A percentile compares a stretch with the other conserved stretches of the same genome.
These are phyloP conservation scores for Cherax quadricarinatus DNA, from an alignment of 1,140 invertebrate species.

Conservation along the genomic window DNA sequence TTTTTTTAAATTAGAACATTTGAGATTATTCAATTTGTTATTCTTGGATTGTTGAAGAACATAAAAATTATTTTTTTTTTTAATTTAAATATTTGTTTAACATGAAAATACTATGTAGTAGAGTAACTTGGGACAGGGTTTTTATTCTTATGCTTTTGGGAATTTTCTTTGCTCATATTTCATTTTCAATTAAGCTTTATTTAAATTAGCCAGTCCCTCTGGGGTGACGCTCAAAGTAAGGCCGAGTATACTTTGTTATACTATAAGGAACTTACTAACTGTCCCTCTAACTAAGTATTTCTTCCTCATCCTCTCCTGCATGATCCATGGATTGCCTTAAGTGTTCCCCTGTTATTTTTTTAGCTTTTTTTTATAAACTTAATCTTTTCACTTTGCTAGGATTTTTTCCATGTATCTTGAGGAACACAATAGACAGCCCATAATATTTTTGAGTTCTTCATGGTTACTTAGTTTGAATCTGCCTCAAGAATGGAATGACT, in stretches of 20 bases:
- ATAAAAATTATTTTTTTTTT: neutral
- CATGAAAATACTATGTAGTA: too few relatives aligned
- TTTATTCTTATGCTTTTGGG: neutral
- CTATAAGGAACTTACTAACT: constrained; percentile 70
- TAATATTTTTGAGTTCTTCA: constrained; percentile 25
- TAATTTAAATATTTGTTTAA: neutral
- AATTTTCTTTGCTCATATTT: neutral
- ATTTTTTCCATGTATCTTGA: constrained; percentile 8
- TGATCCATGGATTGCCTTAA: constrained; percentile 36
- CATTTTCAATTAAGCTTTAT: neutral
- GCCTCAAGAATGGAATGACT: constrained; percentile 27
- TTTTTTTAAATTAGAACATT: too few relatives aligned
- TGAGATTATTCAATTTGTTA: too few relatives aligned
- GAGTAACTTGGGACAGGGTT: too few relatives aligned
- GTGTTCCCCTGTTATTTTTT: constrained; percentile 32
- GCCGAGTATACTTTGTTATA: constrained; percentile 70
- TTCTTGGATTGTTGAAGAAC: neutral
- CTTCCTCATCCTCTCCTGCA: constrained; percentile 53
- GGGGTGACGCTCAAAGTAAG: constrained; percentile 69
- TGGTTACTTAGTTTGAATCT: constrained; percentile 46
- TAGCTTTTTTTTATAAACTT: neutral
- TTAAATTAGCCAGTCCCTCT: constrained; percentile 53
- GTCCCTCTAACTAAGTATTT: constrained; percentile 54
- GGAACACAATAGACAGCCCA: constrained; percentile 34
- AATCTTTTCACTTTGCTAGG: constrained; percentile 28